Evolutionary conservation across 2,888 invertebrate species (phyloP).

Genomic region (Gerris lacustris): DNA sequence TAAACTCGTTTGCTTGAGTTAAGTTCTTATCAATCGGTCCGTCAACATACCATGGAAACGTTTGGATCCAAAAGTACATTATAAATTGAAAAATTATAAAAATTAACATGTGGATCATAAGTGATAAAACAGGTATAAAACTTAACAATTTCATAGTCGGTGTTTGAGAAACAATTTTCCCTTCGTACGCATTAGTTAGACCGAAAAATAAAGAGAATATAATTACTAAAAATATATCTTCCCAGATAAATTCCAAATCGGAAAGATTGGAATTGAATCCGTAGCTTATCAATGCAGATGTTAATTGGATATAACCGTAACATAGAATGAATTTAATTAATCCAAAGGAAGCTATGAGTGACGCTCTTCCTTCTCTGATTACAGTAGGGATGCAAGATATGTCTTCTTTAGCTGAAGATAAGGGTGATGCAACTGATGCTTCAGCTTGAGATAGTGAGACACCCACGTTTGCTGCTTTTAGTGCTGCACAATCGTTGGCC

Average conservation of each 20-base stretch:
- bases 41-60: slow-evolving; percentile 36
- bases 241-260: slow-evolving; percentile 44
- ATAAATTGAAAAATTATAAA: slow-evolving; percentile 53
- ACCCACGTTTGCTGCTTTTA: slow-evolving; percentile 78
- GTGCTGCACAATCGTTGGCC: slow-evolving; percentile 78
- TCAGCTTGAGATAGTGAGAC: slow-evolving; percentile 80
- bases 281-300: slow-evolving; percentile 43
- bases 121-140: slow-evolving; percentile 59
- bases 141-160: slow-evolving; percentile 72
- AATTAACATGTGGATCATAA: slow-evolving; percentile 57
- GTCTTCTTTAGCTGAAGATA: slow-evolving; percentile 69
- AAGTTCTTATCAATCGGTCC: not conserved
- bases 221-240: slow-evolving; percentile 43
- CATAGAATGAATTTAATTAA: slow-evolving; percentile 54
- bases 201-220: slow-evolving; percentile 44
- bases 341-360: slow-evolving; percentile 63
- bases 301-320: slow-evolving; percentile 47
- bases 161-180: slow-evolving; percentile 39
- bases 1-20: not conserved
- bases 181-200: slow-evolving; percentile 36
- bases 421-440: slow-evolving; percentile 78
- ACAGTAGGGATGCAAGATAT: slow-evolving; percentile 69
- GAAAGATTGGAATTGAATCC: slow-evolving; percentile 41
- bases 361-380: slow-evolving; percentile 73
- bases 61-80: slow-evolving; percentile 45